Evolutionary conservation across 2,797 vertebrate species (phyloP).

Genomic region (Arrhamphus sclerolepis): DNA sequence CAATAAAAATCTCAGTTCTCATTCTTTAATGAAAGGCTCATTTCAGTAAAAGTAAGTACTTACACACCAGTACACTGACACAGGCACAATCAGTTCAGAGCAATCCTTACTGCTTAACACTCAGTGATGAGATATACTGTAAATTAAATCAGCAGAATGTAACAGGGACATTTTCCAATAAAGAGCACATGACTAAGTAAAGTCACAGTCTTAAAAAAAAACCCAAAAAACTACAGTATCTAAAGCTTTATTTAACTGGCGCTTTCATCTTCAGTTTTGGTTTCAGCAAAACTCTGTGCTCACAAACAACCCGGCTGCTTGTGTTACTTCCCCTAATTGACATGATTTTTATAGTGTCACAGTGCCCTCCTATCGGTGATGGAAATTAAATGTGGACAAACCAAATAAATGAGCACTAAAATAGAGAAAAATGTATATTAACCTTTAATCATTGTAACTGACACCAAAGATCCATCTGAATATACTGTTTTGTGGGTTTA

Average conservation of each 20-base stretch:
- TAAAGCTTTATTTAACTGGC: background rate
- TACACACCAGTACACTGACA: constrained; percentile 8
- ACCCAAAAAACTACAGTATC: no score
- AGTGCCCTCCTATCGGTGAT: no score
- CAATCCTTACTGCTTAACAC: constrained; percentile 30
- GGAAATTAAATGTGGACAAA: no score
- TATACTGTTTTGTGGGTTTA: no score
- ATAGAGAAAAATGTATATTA: no score
- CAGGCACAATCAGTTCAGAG: constrained; percentile 49
- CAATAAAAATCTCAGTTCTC: background rate
- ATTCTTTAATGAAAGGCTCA: background rate
- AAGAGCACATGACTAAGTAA: no score
- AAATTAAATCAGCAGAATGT: background rate
- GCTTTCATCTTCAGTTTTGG: constrained; percentile 21
- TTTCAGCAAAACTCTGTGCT: constrained; percentile 16
- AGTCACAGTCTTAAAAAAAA: no score
- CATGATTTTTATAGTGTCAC: no score
- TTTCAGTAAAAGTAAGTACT: constrained; percentile 15
- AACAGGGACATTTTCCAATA: background rate
- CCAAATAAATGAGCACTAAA: no score
- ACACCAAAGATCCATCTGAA: no score
- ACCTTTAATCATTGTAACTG: no score
- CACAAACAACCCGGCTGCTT: background rate
- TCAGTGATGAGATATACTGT: constrained; percentile 9
- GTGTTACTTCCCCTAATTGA: constrained; percentile 26